Evolutionary conservation across 2,113 vertebrate genomes (phyloP).

Genomic region (Phaethornis superciliosus): DNA sequence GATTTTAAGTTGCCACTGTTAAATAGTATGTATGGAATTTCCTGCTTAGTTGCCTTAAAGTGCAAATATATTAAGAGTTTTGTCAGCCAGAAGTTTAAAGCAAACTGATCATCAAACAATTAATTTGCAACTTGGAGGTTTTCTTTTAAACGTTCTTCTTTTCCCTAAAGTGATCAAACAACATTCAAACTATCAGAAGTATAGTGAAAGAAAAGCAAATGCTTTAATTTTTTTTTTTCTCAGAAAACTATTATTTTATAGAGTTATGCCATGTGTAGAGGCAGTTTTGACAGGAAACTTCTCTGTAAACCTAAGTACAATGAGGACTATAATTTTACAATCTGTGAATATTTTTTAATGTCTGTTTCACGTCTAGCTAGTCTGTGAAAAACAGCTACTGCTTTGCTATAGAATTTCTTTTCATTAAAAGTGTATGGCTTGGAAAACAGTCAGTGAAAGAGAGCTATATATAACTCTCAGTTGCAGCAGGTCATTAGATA

Average conservation of each 20-base stretch:
- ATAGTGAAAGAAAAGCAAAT: rapidly evolving
- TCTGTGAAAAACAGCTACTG: neutral
- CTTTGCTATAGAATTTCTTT: neutral
- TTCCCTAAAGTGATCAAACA: neutral
- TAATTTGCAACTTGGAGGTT: neutral
- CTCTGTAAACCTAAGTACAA: neutral
- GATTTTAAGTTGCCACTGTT: neutral
- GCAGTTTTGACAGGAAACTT: neutral
- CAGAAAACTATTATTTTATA: neutral
- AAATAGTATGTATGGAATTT: neutral
- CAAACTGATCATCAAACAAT: rapidly evolving
- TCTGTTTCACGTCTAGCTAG: neutral
- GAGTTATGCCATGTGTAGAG: rapidly evolving
- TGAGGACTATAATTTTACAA: neutral
- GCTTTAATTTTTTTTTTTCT: neutral
- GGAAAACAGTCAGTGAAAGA: neutral
- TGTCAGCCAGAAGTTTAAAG: neutral
- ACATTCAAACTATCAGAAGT: neutral
- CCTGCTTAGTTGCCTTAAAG: neutral
- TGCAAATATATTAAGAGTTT: rapidly evolving
- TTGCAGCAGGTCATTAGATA: neutral
- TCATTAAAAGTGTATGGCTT: neutral
- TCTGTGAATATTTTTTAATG: neutral
- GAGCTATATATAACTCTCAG: neutral
- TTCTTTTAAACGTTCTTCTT: neutral